Evolutionary conservation across 2,113 vertebrate species (phyloP), one percentile per base, ranked within the genome.

Genomic region (Origma solitaria): DNA sequence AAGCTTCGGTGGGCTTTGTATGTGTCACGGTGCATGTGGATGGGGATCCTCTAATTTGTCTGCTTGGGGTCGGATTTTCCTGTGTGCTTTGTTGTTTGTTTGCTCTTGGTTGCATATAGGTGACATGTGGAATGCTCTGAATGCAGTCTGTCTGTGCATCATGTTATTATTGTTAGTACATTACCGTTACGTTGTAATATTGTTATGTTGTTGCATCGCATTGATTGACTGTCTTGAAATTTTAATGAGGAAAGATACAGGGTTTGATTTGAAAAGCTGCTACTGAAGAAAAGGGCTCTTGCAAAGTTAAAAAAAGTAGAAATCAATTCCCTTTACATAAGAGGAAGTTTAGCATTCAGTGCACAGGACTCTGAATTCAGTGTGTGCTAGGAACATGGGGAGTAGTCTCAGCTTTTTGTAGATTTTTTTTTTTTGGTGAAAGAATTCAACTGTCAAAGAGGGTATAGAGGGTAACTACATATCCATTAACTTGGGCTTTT

Each of bases 241-340:
- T 77, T 88, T 82, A 77, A 86, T 71, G 56, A 79, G 68, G 37
- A 58, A 66, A 51, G 72, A 54, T 75, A 38, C 40, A 72, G 37
- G 65, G 44, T 79, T 80, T 83, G 12, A 15, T 72, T 56, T 60
- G 58, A 92, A 85, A 86, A 84, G 85, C 86, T 64, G 91, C 69
- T 44, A 3, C 50, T 47, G 13, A 86, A 60, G 82, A 54, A 56
- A 53, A 94, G 56, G 56, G 69, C 21, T 94, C 83, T 86, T 88
- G 56, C 85, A 83, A 96, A 97, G 94, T 97, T 97, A 82, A 81
- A 82, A 89, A 91, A 45, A 57, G 57, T 71, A 44, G 69, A 76
- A 91, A 77, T 83, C 35, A 56, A 64, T 83, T 83, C 42, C 27
- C 19, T 83, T 89, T 90, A 70, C 50, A 64, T 90, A 90, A 90